These are phyloP conservation scores for Vultur gryphus DNA, from an alignment of 2,797 vertebrate species.

Conservation along the genomic window DNA sequence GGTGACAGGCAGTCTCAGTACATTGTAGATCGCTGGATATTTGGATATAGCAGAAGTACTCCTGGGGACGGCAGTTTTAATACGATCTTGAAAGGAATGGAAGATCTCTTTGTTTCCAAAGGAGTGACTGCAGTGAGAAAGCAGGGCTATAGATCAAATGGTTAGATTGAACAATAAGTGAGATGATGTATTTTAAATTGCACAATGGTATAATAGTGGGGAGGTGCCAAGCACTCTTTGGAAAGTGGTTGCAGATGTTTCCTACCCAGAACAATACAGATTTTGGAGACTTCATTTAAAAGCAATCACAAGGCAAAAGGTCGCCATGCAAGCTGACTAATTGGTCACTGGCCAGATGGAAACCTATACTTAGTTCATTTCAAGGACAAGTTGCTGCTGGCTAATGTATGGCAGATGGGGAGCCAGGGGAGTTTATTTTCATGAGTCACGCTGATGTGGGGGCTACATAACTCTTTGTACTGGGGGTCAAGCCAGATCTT, in stretches of 20 bases:
- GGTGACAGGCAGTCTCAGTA: neutral
- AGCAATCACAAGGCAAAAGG: constrained; percentile 45
- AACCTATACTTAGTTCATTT: constrained; percentile 9
- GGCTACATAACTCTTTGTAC: neutral
- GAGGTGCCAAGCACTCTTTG: neutral
- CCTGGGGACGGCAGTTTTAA: neutral
- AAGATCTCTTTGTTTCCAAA: neutral
- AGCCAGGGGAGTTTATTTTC: constrained; percentile 4
- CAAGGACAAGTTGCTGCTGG: constrained; percentile 8
- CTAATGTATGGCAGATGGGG: constrained; percentile 30
- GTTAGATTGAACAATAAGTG: neutral
- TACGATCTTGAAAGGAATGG: neutral
- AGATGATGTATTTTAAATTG: constrained; percentile 13
- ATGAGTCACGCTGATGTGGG: neutral
- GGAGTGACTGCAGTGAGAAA: neutral
- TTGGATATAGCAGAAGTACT: neutral
- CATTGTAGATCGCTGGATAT: neutral
- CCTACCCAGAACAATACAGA: constrained; percentile 43
- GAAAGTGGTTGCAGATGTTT: constrained; percentile 46
- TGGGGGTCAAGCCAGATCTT: neutral
- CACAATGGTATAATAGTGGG: neutral
- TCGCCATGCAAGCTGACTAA: constrained; percentile 37
- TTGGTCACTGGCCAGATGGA: constrained; percentile 10
- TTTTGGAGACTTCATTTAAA: constrained; percentile 36
- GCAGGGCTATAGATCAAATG: neutral